These are phyloP conservation scores for Megalops cyprinoides DNA, from an alignment of 2,797 vertebrate species.

Conservation along the genomic window DNA sequence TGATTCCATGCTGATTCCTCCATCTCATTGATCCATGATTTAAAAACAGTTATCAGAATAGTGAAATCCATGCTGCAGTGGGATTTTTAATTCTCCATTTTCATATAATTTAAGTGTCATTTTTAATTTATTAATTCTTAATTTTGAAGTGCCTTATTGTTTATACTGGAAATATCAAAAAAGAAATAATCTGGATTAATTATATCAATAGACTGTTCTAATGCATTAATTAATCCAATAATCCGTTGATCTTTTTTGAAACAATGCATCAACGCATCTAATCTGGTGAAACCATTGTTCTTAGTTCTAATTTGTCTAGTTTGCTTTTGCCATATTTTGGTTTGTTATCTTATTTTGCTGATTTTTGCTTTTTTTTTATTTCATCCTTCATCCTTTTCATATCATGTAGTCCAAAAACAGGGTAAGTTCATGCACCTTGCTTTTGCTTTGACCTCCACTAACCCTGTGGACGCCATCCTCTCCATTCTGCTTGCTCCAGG, in stretches of 20 bases:
- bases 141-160: not conserved
- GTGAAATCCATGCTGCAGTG: not conserved
- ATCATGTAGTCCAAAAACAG: conserved; percentile 81
- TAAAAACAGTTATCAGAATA: not conserved
- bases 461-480: conserved; percentile 21
- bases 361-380: conserved; percentile 56
- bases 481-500: conserved; percentile 23
- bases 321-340: conserved; percentile 50
- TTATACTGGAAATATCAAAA: not conserved
- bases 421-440: conserved; percentile 79
- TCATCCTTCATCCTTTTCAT: conserved; percentile 54
- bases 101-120: not conserved
- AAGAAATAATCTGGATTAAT: conserved; percentile 6
- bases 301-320: conserved; percentile 49
- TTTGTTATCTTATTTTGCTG: conserved; percentile 53
- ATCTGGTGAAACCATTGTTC: conserved; percentile 14
- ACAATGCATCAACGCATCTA: not conserved
- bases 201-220: not conserved
- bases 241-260: too few species aligned
- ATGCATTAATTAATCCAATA: conserved; percentile 9
- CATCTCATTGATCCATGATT: conserved; percentile 4
- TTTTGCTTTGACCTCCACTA: conserved; percentile 55
- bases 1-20: not conserved
- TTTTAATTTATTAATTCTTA: not conserved
- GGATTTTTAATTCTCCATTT: not conserved